A percentile compares a stretch with the other conserved stretches of the same genome.
These are phyloP conservation scores for Ctenomys sociabilis DNA, from an alignment of 2,113 vertebrate genomes.

Conservation along the genomic window DNA sequence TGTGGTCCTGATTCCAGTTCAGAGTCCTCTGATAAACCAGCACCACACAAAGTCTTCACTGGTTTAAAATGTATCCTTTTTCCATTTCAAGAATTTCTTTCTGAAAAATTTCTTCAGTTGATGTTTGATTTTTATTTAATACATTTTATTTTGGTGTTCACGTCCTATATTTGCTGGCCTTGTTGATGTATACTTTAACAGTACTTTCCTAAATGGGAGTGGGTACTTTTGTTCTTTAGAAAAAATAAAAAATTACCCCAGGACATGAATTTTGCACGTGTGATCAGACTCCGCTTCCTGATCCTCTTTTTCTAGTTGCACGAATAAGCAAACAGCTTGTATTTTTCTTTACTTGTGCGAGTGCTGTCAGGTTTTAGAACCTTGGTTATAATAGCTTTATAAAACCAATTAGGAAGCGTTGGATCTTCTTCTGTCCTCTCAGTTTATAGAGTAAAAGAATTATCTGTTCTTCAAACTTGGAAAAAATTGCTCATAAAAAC, in stretches of 20 bases:
- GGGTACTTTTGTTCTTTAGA: background rate
- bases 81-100: background rate
- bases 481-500: conserved; percentile 64
- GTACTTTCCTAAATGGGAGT: background rate
- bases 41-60: background rate
- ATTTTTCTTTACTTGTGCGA: background rate
- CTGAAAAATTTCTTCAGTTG: background rate
- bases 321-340: background rate
- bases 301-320: background rate
- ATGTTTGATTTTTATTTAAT: conserved; percentile 33
- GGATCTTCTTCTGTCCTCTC: conserved; percentile 49
- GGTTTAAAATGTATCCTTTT: background rate
- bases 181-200: background rate
- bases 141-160: background rate
- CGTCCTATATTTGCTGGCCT: background rate
- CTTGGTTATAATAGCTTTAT: conserved; percentile 37
- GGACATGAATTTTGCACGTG: background rate
- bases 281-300: background rate
- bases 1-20: background rate
- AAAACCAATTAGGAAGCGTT: conserved; percentile 60
- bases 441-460: conserved; percentile 69
- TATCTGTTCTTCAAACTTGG: conserved; percentile 66
- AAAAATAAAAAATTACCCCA: background rate
- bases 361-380: conserved; percentile 39
- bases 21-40: background rate